Evolutionary conservation across 35 echinoderm and acorn worm species (phyloP).

Genomic region (Eucidaris tribuloides): DNA sequence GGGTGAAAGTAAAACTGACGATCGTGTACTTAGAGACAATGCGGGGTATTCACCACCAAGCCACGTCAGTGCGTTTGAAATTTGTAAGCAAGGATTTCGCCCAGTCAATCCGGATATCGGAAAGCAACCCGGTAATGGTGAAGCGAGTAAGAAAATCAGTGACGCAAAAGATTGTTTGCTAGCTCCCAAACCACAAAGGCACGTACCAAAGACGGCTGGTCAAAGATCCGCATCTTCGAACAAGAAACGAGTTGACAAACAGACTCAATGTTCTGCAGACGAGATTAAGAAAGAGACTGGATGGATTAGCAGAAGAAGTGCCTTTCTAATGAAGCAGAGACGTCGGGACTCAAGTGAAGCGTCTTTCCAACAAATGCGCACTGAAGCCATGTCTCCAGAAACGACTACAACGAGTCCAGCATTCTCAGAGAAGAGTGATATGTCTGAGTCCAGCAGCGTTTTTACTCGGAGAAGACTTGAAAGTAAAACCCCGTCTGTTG

Average conservation of each 20-base stretch:
- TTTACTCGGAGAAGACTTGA: not conserved
- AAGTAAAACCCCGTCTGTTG: not conserved
- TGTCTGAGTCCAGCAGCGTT: not conserved
- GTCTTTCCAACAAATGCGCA: constrained; percentile 16
- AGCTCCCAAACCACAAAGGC: not conserved
- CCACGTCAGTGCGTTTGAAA: not conserved
- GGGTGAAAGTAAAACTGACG: too few species aligned
- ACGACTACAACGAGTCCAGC: constrained; percentile 3
- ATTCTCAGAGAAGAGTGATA: not conserved
- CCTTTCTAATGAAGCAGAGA: constrained; percentile 39
- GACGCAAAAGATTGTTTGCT: not conserved
- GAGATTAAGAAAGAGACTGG: constrained; percentile 88
- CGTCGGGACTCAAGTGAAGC: constrained; percentile 2
- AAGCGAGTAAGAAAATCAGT: not conserved
- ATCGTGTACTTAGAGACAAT: too few species aligned
- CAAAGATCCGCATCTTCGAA: constrained; percentile 9
- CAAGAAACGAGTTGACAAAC: constrained; percentile 35
- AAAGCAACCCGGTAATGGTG: not conserved
- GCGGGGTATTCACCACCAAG: too few species aligned
- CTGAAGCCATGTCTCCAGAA: constrained; percentile 4
- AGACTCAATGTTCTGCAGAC: constrained; percentile 83
- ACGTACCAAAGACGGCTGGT: not conserved
- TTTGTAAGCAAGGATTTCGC: not conserved
- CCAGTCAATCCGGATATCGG: not conserved
- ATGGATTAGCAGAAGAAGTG: constrained; percentile 69